Base-by-base conservation (phyloP, 2,113 vertebrate genomes). In the Microtus ochrogaster region DNA sequence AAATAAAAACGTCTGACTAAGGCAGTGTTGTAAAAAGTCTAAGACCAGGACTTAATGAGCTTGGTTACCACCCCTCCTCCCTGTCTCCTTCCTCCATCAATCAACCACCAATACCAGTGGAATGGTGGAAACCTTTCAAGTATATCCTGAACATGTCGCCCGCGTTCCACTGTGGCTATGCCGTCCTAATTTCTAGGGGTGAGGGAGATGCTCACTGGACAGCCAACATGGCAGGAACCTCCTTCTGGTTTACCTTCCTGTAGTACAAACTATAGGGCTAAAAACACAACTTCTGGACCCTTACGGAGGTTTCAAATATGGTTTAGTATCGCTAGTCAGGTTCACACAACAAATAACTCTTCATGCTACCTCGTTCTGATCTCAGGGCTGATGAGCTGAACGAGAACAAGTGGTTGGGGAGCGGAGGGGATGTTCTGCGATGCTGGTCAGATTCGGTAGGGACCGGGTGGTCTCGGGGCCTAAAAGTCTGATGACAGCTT, bases 81-180 rank as follows among this genome's bases (percentile, higher is more conserved):
- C 0, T 0, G 6, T 39, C 10, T 21, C 33, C 21, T 21, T 3
- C 22, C 2, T 13, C 16, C 17, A 47, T 41, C 24, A 7, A 19
- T 44, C 77, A 13, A n/a, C 41, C 79, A 78, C 39, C 55, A 44
- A 47, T 30, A 55, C 44, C 55, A 58, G 70, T 13, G 49, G 55
- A 39, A 87, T 22, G 14, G 4, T 39, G 1, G 36, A 76, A 28
- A 49, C 33, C 52, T 82, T 63, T 30, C 33, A 17, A n/a, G 61
- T 5, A 6, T 0, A 63, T 10, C 44, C 61, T 11, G 36, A 41
- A 39, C 19, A 58, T 7, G 0, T 4, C 39, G 7, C 36, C 19
- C 1, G 0, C 2, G 4, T 4, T 77, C 17, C 16, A 39, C 3
- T 1, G 12, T 9, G 21, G 61, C 52, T 2, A 3, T 0, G 13